Percentiles rank a stretch among this genome's conserved stretches.
Conservation (phyloP, 2,113 vertebrate genomes). For the Capreolus pygargus region DNA sequence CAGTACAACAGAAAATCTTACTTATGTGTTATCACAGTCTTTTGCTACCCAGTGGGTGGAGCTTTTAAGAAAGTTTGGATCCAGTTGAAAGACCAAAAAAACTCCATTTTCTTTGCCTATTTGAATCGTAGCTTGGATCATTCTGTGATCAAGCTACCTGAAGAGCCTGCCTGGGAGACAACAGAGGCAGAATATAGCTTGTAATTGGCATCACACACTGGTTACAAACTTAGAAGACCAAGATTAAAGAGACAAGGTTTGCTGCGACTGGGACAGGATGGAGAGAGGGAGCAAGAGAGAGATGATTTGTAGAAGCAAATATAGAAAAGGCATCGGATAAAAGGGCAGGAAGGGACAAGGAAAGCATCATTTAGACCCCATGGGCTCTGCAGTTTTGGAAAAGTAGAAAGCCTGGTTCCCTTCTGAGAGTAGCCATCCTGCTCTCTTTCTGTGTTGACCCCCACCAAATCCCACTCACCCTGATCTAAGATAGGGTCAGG, state of each 20-base stretch:
- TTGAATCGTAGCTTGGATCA: not conserved
- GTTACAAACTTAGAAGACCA: not conserved
- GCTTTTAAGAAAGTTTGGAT: not conserved
- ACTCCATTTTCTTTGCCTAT: not conserved
- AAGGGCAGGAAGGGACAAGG: not conserved
- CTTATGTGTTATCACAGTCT: not conserved
- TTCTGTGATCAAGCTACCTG: not conserved
- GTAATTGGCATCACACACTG: not conserved
- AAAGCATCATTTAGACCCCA: not conserved
- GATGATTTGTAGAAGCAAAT: not conserved
- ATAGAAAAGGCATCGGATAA: not conserved
- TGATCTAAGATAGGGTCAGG: not conserved
- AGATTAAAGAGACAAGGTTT: not conserved
- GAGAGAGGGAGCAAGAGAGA: not conserved
- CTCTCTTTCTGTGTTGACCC: not conserved
- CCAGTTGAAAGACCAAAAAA: not conserved
- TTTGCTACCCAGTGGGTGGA: not conserved
- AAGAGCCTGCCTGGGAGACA: not conserved
- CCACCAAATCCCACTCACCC: fast-evolving
- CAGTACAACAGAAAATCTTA: not conserved
- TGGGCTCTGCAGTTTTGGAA: not conserved
- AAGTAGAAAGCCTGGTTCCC: not conserved
- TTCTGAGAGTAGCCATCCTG: not conserved
- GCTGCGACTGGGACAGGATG: not conserved
- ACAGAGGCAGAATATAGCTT: not conserved